Evolutionary conservation across 1,140 invertebrate genomes (phyloP).

Genomic region (Papilio polytes): DNA sequence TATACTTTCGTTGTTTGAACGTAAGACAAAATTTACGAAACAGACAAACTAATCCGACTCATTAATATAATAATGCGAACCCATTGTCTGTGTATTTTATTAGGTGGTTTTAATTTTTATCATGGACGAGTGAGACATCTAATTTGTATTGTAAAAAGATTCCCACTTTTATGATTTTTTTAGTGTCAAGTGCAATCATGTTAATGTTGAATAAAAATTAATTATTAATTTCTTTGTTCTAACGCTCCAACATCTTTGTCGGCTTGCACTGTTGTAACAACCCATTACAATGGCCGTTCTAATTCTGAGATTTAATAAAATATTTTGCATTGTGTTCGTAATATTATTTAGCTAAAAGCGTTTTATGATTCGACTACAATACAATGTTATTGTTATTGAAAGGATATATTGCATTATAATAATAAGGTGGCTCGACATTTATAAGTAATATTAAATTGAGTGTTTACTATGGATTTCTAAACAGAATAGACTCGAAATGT

Average conservation of each 20-base stretch:
- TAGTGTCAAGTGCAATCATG: slow-evolving; percentile 69
- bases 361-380: slow-evolving; percentile 11
- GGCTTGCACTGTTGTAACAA: slow-evolving; percentile 14
- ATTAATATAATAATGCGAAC: slow-evolving; percentile 41
- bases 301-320: slow-evolving; percentile 24
- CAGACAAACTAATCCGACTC: background rate
- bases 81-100: slow-evolving; percentile 50
- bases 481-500: background rate
- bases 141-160: slow-evolving; percentile 66
- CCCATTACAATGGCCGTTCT: slow-evolving; percentile 22
- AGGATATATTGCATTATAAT: slow-evolving; percentile 6
- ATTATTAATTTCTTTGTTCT: slow-evolving; percentile 33
- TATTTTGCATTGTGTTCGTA: slow-evolving; percentile 21
- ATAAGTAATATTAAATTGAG: background rate
- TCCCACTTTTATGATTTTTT: slow-evolving; percentile 67
- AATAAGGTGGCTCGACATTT: background rate
- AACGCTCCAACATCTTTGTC: slow-evolving; percentile 19
- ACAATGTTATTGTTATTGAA: background rate
- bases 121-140: slow-evolving; percentile 47
- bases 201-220: slow-evolving; percentile 44
- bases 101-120: slow-evolving; percentile 41
- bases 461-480: background rate
- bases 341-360: slow-evolving; percentile 20
- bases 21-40: slow-evolving; percentile 27
- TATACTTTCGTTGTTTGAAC: slow-evolving; percentile 43